Base-by-base conservation (phyloP, 2,888 invertebrate genomes). In the Dasypolia templi region DNA sequence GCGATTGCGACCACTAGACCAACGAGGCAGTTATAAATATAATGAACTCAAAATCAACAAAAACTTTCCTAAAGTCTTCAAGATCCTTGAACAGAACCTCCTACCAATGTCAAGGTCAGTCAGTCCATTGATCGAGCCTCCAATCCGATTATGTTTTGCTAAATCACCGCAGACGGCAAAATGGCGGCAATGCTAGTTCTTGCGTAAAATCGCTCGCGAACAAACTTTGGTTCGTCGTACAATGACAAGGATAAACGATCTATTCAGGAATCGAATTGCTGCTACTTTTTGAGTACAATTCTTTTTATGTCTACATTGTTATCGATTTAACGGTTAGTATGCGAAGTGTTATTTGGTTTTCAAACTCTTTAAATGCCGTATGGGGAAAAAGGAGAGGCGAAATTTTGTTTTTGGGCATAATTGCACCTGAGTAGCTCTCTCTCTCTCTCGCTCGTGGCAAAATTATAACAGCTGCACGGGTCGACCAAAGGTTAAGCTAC, bases 211-310 rank as follows among this genome's bases (percentile, higher is more conserved):
- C 85, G 82, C 73, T 84, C 64, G 64, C 71, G 66, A 82, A 86
- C 81, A 82, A 88, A 88, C 76, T 90, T 88, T 66, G 72, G 42
- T 53, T 61, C 62, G 81, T 62, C 71, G 77, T 79, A 84, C 76
- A 76, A 42, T 85, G 88, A 89, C 90, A 86, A 85, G 72, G 84
- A 89, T 82, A 86, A 87, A 89, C 86, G 86, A 86, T 64, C 79
- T 81, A 80, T 56, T 85, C 72, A 72, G 69, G 42, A 59, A 53
- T 76, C 26, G 71, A 75, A 75, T 72, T 75, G 72, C 72, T 85
- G 58, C 66, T 71, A 56, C 53, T 55, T 64, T 61, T 67, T 72
- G 32, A 22, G 56, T 32, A 76, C 22, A 72, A 61, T 53, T 65
- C 14, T 71, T 67, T 80, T 72, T 58, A 75, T 62, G 62, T 63